Conservation (phyloP, 1,140 invertebrate species). For the Hetaerina americana region DNA sequence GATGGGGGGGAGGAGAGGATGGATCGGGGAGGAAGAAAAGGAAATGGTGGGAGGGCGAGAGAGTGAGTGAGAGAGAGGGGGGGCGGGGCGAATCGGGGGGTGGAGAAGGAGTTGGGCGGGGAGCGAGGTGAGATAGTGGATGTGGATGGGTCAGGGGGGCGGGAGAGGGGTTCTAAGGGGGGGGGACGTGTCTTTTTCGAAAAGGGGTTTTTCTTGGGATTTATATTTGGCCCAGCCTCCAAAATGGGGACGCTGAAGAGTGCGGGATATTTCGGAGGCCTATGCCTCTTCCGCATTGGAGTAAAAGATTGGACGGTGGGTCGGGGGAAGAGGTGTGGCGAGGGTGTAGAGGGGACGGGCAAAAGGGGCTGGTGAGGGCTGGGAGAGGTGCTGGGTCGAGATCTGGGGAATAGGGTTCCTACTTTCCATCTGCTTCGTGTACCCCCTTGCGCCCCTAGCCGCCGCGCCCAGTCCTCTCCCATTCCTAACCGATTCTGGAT, state of each 20-base stretch:
- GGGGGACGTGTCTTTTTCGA: too few species aligned
- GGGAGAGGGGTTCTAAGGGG: too few species aligned
- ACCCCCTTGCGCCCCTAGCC: neutral
- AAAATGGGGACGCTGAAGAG: neutral
- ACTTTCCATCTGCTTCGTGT: neutral
- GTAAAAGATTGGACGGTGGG: neutral
- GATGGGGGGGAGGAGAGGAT: neutral
- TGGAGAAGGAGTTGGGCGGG: neutral
- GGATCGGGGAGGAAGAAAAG: neutral
- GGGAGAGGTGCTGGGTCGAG: too few species aligned
- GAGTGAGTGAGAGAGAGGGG: neutral
- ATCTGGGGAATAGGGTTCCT: neutral
- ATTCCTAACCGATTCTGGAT: too few species aligned
- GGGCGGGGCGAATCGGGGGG: too few species aligned
- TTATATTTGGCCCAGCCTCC: neutral
- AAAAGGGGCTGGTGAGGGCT: too few species aligned
- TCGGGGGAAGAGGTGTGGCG: neutral
- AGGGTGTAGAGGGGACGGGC: neutral
- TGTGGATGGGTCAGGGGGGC: too few species aligned
- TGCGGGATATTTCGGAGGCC: neutral
- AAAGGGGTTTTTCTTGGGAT: neutral
- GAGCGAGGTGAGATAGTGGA: neutral
- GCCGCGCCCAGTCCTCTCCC: neutral
- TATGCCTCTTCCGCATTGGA: neutral
- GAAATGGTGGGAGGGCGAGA: neutral